Evolutionary conservation across 2,113 vertebrate genomes (phyloP), one percentile per base, ranked within the genome.

Genomic region (Gorsachius goisagi): DNA sequence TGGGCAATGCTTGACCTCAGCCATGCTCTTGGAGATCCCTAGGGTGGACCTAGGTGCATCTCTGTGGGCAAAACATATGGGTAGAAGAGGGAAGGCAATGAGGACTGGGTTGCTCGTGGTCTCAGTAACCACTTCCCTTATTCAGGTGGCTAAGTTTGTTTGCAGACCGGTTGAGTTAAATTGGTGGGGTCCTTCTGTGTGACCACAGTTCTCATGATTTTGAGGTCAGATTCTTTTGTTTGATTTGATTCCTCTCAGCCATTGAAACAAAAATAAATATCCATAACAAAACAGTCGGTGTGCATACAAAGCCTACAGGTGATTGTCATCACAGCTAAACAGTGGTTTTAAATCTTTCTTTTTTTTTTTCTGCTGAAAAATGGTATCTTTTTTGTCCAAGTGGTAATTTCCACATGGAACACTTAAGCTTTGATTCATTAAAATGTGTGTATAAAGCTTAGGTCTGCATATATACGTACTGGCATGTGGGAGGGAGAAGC

Each of bases 1-100:
- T 27, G 62, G 89, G 73, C 59, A 59, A 1, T 82, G 83, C 47
- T 22, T 84, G 15, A 41, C 35, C 27, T 27, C 37, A 63, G 47
- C 41, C 68, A 10, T 3, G 9, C 32, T 37, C 50, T 49, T 69
- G 52, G 60, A 71, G 35, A 12, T 49, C 35, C 4, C 33, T 21
- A 2, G 17, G 4, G 6, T 30, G n/a, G 66, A 50, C 2, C 32
- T 50, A 35, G 39, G 68, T 4, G 1, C 9, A 6, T 68, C 41
- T 2, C 0, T 10, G 66, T 5, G 3, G 47, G n/a, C 1, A 3
- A 37, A 92, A 22, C 11, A 0, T 4, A 5, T 3, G 19, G 33
- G 12, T 30, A 8, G 41, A 33, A 89, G 62, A 27, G 41, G 72
- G 28, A 76, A 22, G 10, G 37, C 63, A n/a, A 11, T 66, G 32